phyloP scores from a whole-genome alignment of 1,140 invertebrate genomes.

The Drosophila equinoxialis region DNA sequence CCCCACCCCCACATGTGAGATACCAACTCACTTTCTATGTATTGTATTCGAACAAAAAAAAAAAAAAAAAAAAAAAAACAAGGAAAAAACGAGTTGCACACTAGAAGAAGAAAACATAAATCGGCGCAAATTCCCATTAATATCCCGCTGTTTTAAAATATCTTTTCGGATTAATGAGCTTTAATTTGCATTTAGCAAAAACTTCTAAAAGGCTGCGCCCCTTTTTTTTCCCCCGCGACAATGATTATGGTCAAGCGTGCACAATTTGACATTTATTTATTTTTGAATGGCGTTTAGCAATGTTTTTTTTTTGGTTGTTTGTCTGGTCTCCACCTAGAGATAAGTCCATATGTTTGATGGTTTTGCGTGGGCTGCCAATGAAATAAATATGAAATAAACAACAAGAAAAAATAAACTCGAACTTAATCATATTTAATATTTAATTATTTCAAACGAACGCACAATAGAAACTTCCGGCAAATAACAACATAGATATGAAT shows the following conservation, averaged over 20 bases:
- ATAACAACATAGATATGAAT: constrained; percentile 28
- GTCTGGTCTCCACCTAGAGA: constrained; percentile 37
- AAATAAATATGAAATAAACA: constrained; percentile 12
- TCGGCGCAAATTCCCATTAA: constrained; percentile 69
- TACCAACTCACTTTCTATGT: constrained; percentile 62
- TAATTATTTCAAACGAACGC: constrained; percentile 73
- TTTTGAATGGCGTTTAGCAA: constrained; percentile 77
- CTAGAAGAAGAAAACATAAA: constrained; percentile 35
- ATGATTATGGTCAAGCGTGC: constrained; percentile 74
- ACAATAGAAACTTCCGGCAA: constrained; percentile 73
- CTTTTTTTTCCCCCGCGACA: neutral
- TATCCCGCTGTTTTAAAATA: constrained; percentile 68
- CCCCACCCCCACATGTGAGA: constrained; percentile 6
- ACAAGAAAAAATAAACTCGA: constrained; percentile 34
- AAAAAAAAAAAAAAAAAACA: neutral
- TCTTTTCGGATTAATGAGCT: constrained; percentile 73
- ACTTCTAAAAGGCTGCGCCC: constrained; percentile 25
- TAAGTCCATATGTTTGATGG: constrained; percentile 67
- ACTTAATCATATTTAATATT: constrained; percentile 78
- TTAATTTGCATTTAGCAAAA: constrained; percentile 78
- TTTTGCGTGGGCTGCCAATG: constrained; percentile 57
- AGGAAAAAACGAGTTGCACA: constrained; percentile 52
- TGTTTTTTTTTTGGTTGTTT: constrained; percentile 19
- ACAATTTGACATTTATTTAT: constrained; percentile 80
- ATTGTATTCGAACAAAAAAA: neutral